Evolutionary conservation across 2,888 invertebrate genomes (phyloP), one percentile per base, ranked within the genome.

Genomic region (Eilema depressum): DNA sequence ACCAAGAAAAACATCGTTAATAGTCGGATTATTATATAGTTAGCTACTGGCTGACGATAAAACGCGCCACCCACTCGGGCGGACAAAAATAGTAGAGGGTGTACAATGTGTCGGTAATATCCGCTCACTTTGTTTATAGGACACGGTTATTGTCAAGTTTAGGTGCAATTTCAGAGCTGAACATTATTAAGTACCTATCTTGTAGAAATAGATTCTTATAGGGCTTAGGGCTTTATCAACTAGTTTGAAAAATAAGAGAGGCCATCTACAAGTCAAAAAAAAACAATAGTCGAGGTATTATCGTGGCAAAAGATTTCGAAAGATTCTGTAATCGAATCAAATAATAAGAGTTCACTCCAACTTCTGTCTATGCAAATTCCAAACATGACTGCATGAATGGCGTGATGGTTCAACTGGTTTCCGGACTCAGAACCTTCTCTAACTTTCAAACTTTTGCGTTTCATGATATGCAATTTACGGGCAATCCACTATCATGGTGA

Each of bases 1-100:
- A 89, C 89, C 90, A 93, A 92, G 93, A 93, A 94, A 94, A 95
- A 94, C 94, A 93, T 93, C 91, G 93, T 94, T 93, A 92, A 93
- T 90, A 89, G 89, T 82, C 85, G 80, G 79, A 91, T 92, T 94
- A 93, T 93, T 92, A 93, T 91, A 93, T 89, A 91, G 90, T 86
- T 91, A 89, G 93, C 92, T 90, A 93, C 95, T 94, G 93, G 92
- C 91, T 93, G 86, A 85, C 85, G 81, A 90, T 94, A 90, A 95
- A 94, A 89, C 80, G 85, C 84, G 86, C 94, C 94, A 94, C 94
- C 95, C 95, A 94, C 91, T 88, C 87, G 82, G 91, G 64, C 76
- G 41, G 79, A 83, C 89, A 90, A 89, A 93, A 93, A 93, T 93
- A 91, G 89, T 74, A 62, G 83, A 87, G 86, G 85, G 83, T 79